Conservation (phyloP, 2,113 vertebrate species). For the Bubo scandiacus region DNA sequence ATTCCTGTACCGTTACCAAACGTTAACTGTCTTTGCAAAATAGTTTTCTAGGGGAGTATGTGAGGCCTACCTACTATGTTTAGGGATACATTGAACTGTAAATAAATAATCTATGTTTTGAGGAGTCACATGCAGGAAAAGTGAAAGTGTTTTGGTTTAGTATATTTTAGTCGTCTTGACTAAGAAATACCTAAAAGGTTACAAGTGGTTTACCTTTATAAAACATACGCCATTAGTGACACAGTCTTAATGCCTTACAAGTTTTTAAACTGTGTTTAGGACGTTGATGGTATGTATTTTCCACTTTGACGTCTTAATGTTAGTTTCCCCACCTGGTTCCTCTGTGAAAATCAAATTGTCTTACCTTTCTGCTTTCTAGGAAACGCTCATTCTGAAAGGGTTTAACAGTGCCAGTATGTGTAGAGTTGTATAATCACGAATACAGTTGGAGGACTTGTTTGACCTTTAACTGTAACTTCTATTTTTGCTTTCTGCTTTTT, state of each 20-base stretch:
- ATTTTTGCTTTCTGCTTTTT: slow-evolving; percentile 19
- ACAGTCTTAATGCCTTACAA: not conserved
- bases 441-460: slow-evolving; percentile 37
- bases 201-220: not conserved
- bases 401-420: not conserved
- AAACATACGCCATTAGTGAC: not conserved
- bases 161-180: not conserved
- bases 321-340: not conserved
- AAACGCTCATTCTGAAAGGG: slow-evolving; percentile 32
- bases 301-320: not conserved
- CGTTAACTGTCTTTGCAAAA: not conserved
- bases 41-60: not conserved
- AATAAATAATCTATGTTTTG: not conserved
- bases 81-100: not conserved
- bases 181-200: not conserved
- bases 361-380: slow-evolving; percentile 66
- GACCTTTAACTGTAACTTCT: slow-evolving; percentile 49
- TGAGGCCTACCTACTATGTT: not conserved
- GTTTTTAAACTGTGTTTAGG: not conserved
- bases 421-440: not conserved
- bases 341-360: not conserved
- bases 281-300: not conserved
- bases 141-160: slow-evolving; percentile 14
- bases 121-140: not conserved
- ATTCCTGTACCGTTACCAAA: slow-evolving; percentile 8